Percentiles rank a stretch among this genome's conserved stretches.
Evolutionary conservation across 2,888 invertebrate genomes (phyloP).

Genomic region (Volucella inanis): DNA sequence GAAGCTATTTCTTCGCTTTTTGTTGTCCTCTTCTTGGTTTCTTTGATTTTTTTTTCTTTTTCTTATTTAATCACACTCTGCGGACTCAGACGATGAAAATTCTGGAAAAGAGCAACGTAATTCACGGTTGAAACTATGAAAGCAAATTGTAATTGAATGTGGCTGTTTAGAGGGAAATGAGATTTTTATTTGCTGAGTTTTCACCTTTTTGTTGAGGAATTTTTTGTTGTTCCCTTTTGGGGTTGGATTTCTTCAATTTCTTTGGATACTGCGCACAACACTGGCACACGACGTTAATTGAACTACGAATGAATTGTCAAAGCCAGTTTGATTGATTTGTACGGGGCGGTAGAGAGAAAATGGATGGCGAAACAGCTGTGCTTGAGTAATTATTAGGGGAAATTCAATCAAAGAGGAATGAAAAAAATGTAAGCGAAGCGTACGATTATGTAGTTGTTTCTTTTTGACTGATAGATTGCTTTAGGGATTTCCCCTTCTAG

Average conservation of each 20-base stretch:
- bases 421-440: slow-evolving; percentile 13
- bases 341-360: slow-evolving; percentile 1
- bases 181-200: slow-evolving; percentile 3
- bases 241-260: slow-evolving; percentile 9
- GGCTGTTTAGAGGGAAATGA: background rate
- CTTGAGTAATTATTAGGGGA: background rate
- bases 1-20: background rate
- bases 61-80: background rate
- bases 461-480: background rate
- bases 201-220: slow-evolving; percentile 63
- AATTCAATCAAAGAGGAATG: too few species aligned
- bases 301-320: slow-evolving; percentile 41
- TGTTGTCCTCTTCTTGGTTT: background rate
- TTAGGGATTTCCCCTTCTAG: background rate
- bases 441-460: slow-evolving; percentile 16
- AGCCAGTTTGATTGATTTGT: slow-evolving; percentile 3
- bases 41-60: background rate
- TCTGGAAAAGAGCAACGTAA: slow-evolving; percentile 34
- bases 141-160: background rate
- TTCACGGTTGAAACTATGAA: slow-evolving; percentile 14
- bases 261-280: slow-evolving; percentile 49
- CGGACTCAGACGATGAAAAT: slow-evolving; percentile 7
- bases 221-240: slow-evolving; percentile 38
- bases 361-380: slow-evolving; percentile 30
- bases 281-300: slow-evolving; percentile 23